Percentiles rank a stretch among this genome's conserved stretches.
Evolutionary conservation across 2,888 invertebrate species (phyloP).

Genomic region (Drosophila kanekoi): DNA sequence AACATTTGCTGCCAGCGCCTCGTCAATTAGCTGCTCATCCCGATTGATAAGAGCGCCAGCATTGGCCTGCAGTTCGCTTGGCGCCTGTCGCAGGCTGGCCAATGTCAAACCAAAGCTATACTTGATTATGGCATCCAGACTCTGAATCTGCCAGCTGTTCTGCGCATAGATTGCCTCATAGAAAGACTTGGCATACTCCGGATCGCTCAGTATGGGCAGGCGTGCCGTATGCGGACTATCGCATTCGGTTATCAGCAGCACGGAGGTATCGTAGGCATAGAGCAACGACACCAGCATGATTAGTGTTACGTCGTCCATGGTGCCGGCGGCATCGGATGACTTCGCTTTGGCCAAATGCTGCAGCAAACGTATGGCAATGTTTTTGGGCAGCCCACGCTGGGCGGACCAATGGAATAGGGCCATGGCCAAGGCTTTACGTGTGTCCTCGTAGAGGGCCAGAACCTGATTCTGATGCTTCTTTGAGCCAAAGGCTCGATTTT

Average conservation of each 20-base stretch:
- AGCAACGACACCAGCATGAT: slow-evolving; percentile 93
- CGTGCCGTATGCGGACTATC: slow-evolving; percentile 90
- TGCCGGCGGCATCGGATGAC: slow-evolving; percentile 88
- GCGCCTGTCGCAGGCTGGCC: slow-evolving; percentile 87
- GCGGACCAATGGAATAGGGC: slow-evolving; percentile 92
- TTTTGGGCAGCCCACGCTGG: slow-evolving; percentile 90
- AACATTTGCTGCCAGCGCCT: slow-evolving; percentile 91
- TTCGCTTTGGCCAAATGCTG: slow-evolving; percentile 81
- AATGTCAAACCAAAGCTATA: slow-evolving; percentile 90
- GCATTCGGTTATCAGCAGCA: slow-evolving; percentile 91
- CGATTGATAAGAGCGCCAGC: slow-evolving; percentile 87
- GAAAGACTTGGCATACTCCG: slow-evolving; percentile 86
- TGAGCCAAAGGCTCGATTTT: slow-evolving; percentile 95
- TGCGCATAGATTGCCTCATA: slow-evolving; percentile 85
- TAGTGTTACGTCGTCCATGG: slow-evolving; percentile 91
- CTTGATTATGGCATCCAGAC: slow-evolving; percentile 87
- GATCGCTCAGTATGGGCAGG: slow-evolving; percentile 88
- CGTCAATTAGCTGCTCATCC: slow-evolving; percentile 92
- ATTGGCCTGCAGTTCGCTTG: slow-evolving; percentile 86
- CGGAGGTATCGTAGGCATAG: slow-evolving; percentile 93
- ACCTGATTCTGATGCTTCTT: slow-evolving; percentile 93
- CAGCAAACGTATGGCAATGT: slow-evolving; percentile 88
- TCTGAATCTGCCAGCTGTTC: slow-evolving; percentile 63
- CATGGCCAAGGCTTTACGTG: slow-evolving; percentile 89
- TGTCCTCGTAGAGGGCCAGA: slow-evolving; percentile 90